Evolutionary conservation across 2,888 invertebrate genomes (phyloP).

Genomic region (Diabrotica balteata): DNA sequence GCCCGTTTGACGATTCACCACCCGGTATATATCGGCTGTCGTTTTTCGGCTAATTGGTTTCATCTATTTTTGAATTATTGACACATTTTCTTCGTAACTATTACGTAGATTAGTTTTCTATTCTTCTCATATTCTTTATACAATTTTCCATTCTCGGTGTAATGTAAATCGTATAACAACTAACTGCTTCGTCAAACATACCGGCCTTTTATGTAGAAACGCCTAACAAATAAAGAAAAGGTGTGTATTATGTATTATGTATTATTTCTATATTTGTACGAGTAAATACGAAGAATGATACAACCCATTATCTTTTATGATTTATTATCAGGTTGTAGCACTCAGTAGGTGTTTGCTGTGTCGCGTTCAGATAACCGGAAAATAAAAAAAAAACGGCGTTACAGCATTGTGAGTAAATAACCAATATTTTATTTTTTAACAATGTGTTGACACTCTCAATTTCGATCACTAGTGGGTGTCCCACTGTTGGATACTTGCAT

Average conservation of each 20-base stretch:
- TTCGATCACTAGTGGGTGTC: neutral
- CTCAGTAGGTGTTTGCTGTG: slow-evolving; percentile 11
- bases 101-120: no score
- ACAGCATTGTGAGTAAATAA: slow-evolving; percentile 2
- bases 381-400: neutral
- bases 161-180: no score
- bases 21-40: no score
- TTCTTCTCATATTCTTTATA: no score
- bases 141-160: no score
- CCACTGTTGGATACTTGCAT: neutral
- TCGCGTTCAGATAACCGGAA: neutral
- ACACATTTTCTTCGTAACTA: no score
- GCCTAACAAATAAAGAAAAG: slow-evolving; percentile 7
- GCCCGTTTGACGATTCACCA: no score
- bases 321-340: slow-evolving; percentile 7
- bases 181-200: no score
- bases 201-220: slow-evolving; percentile 1
- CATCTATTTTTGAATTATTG: no score
- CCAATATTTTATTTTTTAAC: slow-evolving; percentile 10
- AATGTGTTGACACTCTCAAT: slow-evolving; percentile 8
- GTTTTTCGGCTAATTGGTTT: no score
- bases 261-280: slow-evolving; percentile 9
- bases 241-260: slow-evolving; percentile 5
- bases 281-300: slow-evolving; percentile 6
- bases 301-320: slow-evolving; percentile 9